Evolutionary conservation across 2,113 vertebrate genomes (phyloP), one percentile per base, ranked within the genome.

Genomic region (Oryzias curvinotus): DNA sequence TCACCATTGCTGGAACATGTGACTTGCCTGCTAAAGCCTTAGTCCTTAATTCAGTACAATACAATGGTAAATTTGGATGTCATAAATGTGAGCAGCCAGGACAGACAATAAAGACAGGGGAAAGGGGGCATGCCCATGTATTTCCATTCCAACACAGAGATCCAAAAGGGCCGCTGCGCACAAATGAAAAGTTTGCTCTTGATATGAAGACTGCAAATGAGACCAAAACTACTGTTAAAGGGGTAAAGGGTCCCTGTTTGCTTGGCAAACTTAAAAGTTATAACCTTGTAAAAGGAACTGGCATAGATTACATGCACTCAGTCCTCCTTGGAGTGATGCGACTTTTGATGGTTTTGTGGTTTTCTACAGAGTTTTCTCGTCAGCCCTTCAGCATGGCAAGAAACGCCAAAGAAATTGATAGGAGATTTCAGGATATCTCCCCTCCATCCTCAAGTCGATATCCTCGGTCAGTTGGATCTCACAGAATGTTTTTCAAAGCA

Each of bases 11-110:
- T 14, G 73, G 69, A 14, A 77, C 73, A 17, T 62, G 70, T 12
- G 62, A 79, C 25, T 64, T 78, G 60, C 75, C 69, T 5, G 68
- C 73, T 43, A 81, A 81, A 54, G 69, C 78, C 49, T 62, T 77
- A 21, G 68, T 81, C 14, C 54, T 77, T 23, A 76, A 76, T 56
- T 13, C 64, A 43, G 65, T 73, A 46, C 76, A 77, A 26, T 81
- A 48, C 55, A 73, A 58, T 64, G 65, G 57, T 13, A 16, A 71
- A 15, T 81, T 55, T 67, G 57, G 62, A 12, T 77, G 68, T 58
- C 21, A 55, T 5, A 80, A 71, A 25, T 80, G 72, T 80, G 59
- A 80, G 53, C 63, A 71, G 60, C 72, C 62, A 47, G 67, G 67
- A 7, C 17, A 62, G 41, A 73, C 73, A 15, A 43, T 68, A 19